Percentiles rank a stretch among this genome's conserved stretches.
Conservation (phyloP, 2,888 invertebrate genomes). For the Prosapia bicincta region DNA sequence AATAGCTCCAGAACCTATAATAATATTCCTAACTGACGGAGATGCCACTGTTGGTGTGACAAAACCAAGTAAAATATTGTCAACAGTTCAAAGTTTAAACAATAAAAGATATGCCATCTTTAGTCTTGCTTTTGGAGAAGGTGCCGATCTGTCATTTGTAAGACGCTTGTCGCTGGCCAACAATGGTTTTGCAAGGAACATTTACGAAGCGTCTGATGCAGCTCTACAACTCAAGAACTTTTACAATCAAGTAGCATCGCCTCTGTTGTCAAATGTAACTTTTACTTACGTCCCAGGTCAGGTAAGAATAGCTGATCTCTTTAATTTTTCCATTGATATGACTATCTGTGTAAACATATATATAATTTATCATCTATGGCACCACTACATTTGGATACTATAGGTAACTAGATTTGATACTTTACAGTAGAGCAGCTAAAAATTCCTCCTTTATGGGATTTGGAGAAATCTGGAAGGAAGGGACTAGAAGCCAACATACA, state of each 20-base stretch:
- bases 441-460: no score
- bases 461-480: no score
- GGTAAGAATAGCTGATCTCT: no score
- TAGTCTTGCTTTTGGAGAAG: slow-evolving; percentile 67
- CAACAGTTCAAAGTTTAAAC: slow-evolving; percentile 45
- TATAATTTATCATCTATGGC: no score
- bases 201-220: slow-evolving; percentile 69
- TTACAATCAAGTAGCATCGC: slow-evolving; percentile 65
- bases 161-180: slow-evolving; percentile 62
- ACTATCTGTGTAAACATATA: no score
- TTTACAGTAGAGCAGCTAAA: no score
- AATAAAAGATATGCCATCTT: slow-evolving; percentile 51
- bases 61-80: slow-evolving; percentile 52
- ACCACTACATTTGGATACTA: no score
- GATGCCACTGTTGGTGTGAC: slow-evolving; percentile 60
- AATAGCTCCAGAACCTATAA: slow-evolving; percentile 54
- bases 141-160: slow-evolving; percentile 63
- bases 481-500: no score
- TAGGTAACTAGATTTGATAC: no score
- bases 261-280: slow-evolving; percentile 60
- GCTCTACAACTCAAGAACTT: slow-evolving; percentile 62
- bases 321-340: no score
- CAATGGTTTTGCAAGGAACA: slow-evolving; percentile 63
- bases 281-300: slow-evolving; percentile 59
- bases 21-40: slow-evolving; percentile 65